Percentiles rank a stretch among this genome's conserved stretches.
Conservation (phyloP, 2,113 vertebrate genomes). For the Seriola dumerili region DNA sequence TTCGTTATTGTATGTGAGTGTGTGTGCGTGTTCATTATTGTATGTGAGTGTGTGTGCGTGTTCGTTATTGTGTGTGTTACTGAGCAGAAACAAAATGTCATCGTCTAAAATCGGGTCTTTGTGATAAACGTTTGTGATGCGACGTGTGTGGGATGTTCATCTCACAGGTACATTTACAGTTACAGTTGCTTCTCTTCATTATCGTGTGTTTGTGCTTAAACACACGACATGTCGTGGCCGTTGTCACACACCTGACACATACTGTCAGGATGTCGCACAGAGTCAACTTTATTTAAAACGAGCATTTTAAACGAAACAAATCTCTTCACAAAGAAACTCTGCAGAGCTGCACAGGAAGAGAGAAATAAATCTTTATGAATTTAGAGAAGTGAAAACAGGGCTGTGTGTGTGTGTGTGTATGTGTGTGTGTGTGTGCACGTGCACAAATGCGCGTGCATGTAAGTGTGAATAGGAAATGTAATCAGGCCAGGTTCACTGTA, state of each 20-base stretch:
- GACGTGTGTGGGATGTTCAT: too few relatives aligned
- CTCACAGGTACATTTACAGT: too few relatives aligned
- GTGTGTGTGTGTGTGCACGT: not conserved
- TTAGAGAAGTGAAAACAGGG: not conserved
- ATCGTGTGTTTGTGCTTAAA: too few relatives aligned
- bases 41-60: not conserved
- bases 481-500: conserved; percentile 61
- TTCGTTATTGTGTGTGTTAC: not conserved
- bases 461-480: conserved; percentile 70
- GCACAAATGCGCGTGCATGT: too few relatives aligned
- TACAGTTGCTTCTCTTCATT: too few relatives aligned
- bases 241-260: too few relatives aligned
- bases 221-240: too few relatives aligned
- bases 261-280: too few relatives aligned
- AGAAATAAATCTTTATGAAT: not conserved
- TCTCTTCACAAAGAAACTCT: not conserved
- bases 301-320: conserved; percentile 14
- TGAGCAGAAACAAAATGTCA: not conserved
- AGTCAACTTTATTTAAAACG: conserved; percentile 12
- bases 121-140: too few relatives aligned
- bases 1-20: not conserved
- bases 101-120: conserved; percentile 3
- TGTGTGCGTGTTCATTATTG: not conserved
- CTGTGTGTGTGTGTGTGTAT: not conserved
- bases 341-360: not conserved